Conservation (phyloP, 2,888 invertebrate genomes). For the Melanargia galathea region DNA sequence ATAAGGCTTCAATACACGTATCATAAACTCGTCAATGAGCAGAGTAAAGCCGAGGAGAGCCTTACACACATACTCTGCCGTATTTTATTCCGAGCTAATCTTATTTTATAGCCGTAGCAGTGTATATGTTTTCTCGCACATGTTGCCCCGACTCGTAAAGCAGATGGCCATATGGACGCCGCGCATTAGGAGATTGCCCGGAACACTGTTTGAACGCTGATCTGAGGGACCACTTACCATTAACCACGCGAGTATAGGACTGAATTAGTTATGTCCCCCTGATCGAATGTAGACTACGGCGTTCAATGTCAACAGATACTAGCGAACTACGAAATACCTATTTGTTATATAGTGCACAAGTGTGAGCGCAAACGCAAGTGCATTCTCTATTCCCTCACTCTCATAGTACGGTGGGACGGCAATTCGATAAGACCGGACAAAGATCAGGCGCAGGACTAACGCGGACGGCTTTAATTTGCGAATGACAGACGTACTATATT, state of each 20-base stretch:
- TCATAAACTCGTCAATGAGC: constrained; percentile 35
- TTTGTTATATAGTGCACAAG: too few species aligned
- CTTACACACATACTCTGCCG: constrained; percentile 10
- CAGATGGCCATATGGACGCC: constrained; percentile 40
- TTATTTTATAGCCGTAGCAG: constrained; percentile 38
- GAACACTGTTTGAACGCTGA: constrained; percentile 24
- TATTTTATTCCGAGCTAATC: constrained; percentile 36
- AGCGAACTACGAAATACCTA: too few species aligned
- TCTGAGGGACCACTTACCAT: constrained; percentile 20
- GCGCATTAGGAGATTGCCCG: constrained; percentile 54
- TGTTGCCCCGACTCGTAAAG: constrained; percentile 41
- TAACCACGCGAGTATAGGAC: constrained; percentile 1
- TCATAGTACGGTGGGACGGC: too few species aligned
- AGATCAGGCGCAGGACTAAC: too few species aligned
- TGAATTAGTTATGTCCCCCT: not conserved
- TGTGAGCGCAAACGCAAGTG: too few species aligned
- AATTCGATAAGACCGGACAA: too few species aligned
- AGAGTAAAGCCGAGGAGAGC: constrained; percentile 23
- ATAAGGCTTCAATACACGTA: too few species aligned
- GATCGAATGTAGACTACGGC: too few species aligned
- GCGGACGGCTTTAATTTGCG: too few species aligned
- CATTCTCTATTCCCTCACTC: too few species aligned
- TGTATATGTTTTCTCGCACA: constrained; percentile 28
- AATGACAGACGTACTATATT: too few species aligned
- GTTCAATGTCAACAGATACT: too few species aligned